These are phyloP conservation scores for Hoplostethus mediterraneus DNA, from an alignment of 2,797 vertebrate genomes.

Conservation along the genomic window DNA sequence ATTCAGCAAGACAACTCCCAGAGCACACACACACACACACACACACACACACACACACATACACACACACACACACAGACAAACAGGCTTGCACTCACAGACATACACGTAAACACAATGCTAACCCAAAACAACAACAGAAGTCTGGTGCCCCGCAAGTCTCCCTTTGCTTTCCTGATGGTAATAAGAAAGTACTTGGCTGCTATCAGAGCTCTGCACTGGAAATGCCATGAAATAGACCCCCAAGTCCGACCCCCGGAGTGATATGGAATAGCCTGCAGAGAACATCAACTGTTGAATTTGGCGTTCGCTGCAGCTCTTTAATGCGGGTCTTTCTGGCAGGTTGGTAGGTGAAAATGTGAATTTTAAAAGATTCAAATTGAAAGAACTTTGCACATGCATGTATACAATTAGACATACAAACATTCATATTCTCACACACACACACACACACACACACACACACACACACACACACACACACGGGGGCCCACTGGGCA, in stretches of 20 bases:
- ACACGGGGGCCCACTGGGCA: constrained; percentile 55
- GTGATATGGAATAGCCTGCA: constrained; percentile 74
- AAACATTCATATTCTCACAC: constrained; percentile 11
- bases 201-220: constrained; percentile 59
- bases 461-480: constrained; percentile 15
- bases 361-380: constrained; percentile 22
- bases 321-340: constrained; percentile 44
- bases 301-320: constrained; percentile 61
- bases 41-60: constrained; percentile 9
- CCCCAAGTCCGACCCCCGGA: constrained; percentile 66
- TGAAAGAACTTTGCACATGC: constrained; percentile 43
- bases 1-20: constrained; percentile 69
- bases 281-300: constrained; percentile 72
- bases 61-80: constrained; percentile 34
- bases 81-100: constrained; percentile 4
- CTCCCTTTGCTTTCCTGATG: constrained; percentile 61
- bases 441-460: neutral
- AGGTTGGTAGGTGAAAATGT: constrained; percentile 47
- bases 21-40: constrained; percentile 17
- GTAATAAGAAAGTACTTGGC: constrained; percentile 70
- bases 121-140: constrained; percentile 42
- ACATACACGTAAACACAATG: neutral
- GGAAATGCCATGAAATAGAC: constrained; percentile 70
- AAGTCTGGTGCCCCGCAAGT: constrained; percentile 57
- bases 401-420: constrained; percentile 34